Evolutionary conservation across 2,113 vertebrate species (phyloP), one percentile per base, ranked within the genome.

Genomic region (Danionella cerebrum): DNA sequence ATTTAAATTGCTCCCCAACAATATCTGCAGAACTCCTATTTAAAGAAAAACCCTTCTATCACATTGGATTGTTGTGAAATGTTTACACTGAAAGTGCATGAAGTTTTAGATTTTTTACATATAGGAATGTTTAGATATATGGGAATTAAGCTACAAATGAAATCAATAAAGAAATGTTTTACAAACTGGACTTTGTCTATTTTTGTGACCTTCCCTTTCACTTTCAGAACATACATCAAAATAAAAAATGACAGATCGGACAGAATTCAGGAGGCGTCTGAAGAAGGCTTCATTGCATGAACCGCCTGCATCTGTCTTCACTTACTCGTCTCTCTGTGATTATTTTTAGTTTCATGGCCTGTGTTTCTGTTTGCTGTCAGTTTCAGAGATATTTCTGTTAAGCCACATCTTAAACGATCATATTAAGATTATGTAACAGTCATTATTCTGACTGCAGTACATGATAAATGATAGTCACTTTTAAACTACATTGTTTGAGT

Each of bases 71-170:
- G 36, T 14, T 67, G 44, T n/a, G 45, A 77, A 67, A 70, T 55
- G 45, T 84, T 84, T 83, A 82, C 78, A 80, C 48, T 42, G 33
- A 72, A 64, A 79, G 59, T 45, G 29, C 72, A 70, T 71, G 52
- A 59, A 69, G 24, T 19, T 64, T 66, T 59, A 38, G 68, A 52
- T 22, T 27, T 53, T 58, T 14, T 47, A 79, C 76, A 76, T 79
- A 59, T 36, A 65, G 69, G 65, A 65, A 45, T 44, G 11, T 54
- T 48, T 72, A 35, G 64, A 66, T 74, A 29, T 72, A 67, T 29
- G 50, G 73, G 75, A 78, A 85, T 87, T 88, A 88, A 87, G 86
- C 86, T 89, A 83, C 69, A 76, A 79, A 47, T 78, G 47, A 78
- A 80, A 78, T 80, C 0, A 86, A 83, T 84, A 84, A 88, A 84